These are phyloP conservation scores for Nasua narica DNA, from an alignment of 2,797 vertebrate genomes.

Conservation along the genomic window DNA sequence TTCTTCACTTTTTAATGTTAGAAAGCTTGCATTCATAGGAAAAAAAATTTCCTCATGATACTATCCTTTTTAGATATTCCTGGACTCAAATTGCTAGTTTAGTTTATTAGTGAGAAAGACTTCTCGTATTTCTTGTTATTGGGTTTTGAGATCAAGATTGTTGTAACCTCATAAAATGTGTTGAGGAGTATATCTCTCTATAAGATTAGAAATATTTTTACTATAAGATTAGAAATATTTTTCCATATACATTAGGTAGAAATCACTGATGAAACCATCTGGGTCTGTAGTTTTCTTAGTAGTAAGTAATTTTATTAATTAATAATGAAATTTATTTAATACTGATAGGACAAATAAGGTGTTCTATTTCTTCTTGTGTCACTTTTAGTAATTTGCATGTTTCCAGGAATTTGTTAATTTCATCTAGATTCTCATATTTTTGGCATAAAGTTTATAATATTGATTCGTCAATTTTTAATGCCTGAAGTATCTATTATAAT, in stretches of 20 bases:
- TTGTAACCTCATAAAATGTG: not conserved
- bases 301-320: not conserved
- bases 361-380: not conserved
- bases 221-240: not conserved
- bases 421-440: not conserved
- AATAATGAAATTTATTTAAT: not conserved
- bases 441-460: not conserved
- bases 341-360: not conserved
- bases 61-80: not conserved
- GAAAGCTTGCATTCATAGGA: not conserved
- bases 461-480: not conserved
- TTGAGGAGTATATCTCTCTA: not conserved
- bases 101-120: not conserved
- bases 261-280: not conserved
- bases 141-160: not conserved
- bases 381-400: not conserved
- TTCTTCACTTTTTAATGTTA: not conserved
- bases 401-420: not conserved
- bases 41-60: not conserved
- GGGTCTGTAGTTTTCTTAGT: not conserved
- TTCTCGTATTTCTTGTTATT: not conserved
- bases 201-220: not conserved
- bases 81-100: not conserved
- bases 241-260: not conserved
- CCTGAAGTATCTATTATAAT: not conserved